Percentiles rank a stretch among this genome's conserved stretches.
Evolutionary conservation across 2,797 vertebrate genomes (phyloP).

Genomic region (Aulostomus chinensis): DNA sequence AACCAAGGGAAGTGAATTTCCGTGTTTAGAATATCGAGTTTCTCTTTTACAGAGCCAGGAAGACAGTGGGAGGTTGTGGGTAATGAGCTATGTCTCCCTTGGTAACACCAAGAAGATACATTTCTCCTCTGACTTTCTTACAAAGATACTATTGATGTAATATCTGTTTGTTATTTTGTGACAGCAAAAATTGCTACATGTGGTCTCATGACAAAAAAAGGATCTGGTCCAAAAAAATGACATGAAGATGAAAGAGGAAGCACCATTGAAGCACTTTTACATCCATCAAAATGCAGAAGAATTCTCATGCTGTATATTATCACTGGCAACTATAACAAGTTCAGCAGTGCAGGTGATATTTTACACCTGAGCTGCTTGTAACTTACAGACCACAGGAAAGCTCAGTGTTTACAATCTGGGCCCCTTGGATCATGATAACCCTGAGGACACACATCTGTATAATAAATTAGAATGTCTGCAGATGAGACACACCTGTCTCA

Average conservation of each 20-base stretch:
- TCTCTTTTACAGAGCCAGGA: conserved; percentile 43
- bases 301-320: background rate
- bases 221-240: conserved; percentile 17
- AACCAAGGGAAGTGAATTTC: conserved; percentile 50
- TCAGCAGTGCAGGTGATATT: background rate
- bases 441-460: no score
- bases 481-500: no score
- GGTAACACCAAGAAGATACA: conserved; percentile 41
- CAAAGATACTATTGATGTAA: conserved; percentile 36
- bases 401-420: conserved; percentile 15
- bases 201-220: conserved; percentile 27
- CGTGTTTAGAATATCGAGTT: conserved; percentile 58
- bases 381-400: no score
- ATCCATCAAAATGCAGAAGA: background rate
- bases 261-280: no score
- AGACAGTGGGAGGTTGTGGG: conserved; percentile 51
- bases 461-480: no score
- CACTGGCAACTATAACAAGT: background rate
- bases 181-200: conserved; percentile 24
- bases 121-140: conserved; percentile 27
- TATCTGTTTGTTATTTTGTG: conserved; percentile 45
- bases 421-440: no score
- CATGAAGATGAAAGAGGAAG: conserved; percentile 29
- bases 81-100: conserved; percentile 50
- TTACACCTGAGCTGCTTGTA: background rate